Conservation (phyloP, 53 echinoderm and acorn worm species). For the Henricia sp. region DNA sequence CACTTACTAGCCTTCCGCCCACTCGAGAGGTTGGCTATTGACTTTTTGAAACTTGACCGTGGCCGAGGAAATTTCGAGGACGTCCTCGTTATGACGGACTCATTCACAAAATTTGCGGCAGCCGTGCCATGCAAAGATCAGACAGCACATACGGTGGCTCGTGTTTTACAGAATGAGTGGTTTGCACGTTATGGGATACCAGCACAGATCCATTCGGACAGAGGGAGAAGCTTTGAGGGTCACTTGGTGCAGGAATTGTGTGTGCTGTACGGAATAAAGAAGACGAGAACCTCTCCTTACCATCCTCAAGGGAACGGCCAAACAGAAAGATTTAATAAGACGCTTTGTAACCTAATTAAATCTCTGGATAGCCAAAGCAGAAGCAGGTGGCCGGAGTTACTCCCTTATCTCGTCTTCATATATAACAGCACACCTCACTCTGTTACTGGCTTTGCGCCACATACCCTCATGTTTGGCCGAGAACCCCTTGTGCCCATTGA, state of each 20-base stretch:
- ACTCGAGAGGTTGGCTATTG: conserved; percentile 24
- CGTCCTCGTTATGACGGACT: conserved; percentile 34
- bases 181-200: conserved; percentile 60
- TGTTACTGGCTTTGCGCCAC: conserved; percentile 24
- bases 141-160: conserved; percentile 15
- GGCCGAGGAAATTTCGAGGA: conserved; percentile 15
- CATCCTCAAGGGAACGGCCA: conserved; percentile 36
- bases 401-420: conserved; percentile 30
- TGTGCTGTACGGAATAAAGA: conserved; percentile 34
- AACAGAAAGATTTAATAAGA: conserved; percentile 21
- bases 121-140: conserved; percentile 37
- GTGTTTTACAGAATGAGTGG: conserved; percentile 38
- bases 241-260: conserved; percentile 57
- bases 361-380: conserved; percentile 15
- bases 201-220: conserved; percentile 54
- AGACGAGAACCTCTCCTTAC: conserved; percentile 29
- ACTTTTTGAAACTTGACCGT: conserved; percentile 39
- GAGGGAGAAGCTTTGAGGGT: conserved; percentile 61
- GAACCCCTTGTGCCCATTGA: conserved; percentile 15
- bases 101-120: conserved; percentile 15
- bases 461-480: conserved; percentile 26
- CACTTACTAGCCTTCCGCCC: conserved; percentile 33
- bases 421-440: conserved; percentile 48
- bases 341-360: conserved; percentile 20
- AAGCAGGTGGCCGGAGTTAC: conserved; percentile 37